Evolutionary conservation across 92 coral and sea anemone genomes (phyloP), one percentile per base, ranked within the genome.

Genomic region (Heteractis magnifica): DNA sequence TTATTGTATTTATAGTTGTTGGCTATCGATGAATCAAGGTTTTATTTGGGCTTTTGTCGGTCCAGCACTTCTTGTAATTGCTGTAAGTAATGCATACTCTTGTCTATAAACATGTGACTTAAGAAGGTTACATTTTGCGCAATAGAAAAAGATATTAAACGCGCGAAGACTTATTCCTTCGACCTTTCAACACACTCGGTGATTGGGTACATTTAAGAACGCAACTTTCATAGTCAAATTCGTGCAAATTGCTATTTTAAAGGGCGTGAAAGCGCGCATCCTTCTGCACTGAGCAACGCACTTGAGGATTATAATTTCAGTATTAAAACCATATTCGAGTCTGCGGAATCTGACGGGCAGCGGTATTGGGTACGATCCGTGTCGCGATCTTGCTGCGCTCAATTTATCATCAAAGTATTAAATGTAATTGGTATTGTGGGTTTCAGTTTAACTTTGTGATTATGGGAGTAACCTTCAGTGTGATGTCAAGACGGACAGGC

Each of bases 31-130:
- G 49, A 89, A 88, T 10, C 89, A 90, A n/a, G 97, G 98, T 9
- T 94, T 97, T 50, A 94, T 97, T 34, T 97, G 99, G 99, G 88
- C 94, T 13, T 97, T 97, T 87, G 98, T 94, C 77, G 99, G 98
- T 3, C 99, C 99, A 6, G 99, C 92, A 76, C 87, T 97, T 8
- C 84, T 88, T 41, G 92, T 94, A 2, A 90, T 94, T n/a, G 89
- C 84, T 79, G 99, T 97, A 89, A 94, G 99, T 90, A 4, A 58
- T 41, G 60, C 74, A 62, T 41, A 5, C 7, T 12, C 10, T 6
- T 49, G 9, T 52, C n/a, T 59, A 53, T 53, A 53, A 53, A 53
- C 12, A 12, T 53, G 13, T 8, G 58, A 62, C 59, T 62, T 18
- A 62, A 6, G 26, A 62, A 6, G 26, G 19, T 62, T 18, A 5